Evolutionary conservation across 2,797 vertebrate species (phyloP).

Genomic region (Meriones psammophilus): DNA sequence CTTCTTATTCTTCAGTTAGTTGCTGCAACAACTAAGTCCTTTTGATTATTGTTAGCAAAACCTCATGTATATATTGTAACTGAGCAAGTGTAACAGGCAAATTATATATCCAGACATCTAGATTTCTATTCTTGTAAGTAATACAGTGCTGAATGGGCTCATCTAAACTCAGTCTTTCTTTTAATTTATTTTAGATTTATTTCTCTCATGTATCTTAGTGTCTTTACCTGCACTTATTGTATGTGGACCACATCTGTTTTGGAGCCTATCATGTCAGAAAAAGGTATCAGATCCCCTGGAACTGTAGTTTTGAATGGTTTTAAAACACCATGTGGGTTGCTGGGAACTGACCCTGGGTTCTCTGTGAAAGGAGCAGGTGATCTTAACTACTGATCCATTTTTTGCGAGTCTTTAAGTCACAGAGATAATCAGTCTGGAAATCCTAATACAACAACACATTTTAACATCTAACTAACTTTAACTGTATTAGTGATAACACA

Average conservation of each 20-base stretch:
- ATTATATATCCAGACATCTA: slow-evolving; percentile 21
- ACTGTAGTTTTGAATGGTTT: background rate
- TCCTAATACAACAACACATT: background rate
- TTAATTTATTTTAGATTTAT: background rate
- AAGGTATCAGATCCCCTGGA: background rate
- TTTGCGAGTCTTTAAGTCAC: background rate
- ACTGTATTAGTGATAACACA: background rate
- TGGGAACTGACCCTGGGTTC: background rate
- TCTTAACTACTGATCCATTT: background rate
- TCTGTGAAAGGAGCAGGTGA: background rate
- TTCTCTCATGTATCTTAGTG: background rate
- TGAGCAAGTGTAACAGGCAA: background rate
- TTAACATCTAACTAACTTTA: slow-evolving; percentile 11
- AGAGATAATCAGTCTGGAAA: background rate
- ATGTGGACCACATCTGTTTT: background rate
- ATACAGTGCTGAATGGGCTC: background rate
- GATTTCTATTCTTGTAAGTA: slow-evolving; percentile 41
- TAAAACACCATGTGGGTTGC: background rate
- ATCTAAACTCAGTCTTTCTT: slow-evolving; percentile 13
- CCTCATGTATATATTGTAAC: background rate
- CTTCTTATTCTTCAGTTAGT: background rate
- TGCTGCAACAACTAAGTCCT: background rate
- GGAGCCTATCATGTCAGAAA: background rate
- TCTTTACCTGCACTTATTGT: background rate
- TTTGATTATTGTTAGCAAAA: slow-evolving; percentile 18